Evolutionary conservation across 1,140 invertebrate genomes (phyloP), one percentile per base, ranked within the genome.

Genomic region (Agrypnia vestita): DNA sequence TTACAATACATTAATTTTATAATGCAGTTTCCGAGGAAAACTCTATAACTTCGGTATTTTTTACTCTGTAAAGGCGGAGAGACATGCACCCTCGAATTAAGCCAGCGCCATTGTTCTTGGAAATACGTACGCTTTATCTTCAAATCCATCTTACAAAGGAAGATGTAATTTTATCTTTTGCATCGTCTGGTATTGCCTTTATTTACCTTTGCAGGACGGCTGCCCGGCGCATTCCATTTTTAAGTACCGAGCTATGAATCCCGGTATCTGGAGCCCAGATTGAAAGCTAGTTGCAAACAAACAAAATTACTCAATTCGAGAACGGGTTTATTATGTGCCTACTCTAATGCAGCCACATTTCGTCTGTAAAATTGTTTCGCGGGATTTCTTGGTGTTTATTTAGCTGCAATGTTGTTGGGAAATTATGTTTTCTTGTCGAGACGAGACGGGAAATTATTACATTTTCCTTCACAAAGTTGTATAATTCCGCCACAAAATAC

Each of bases 271-370:
- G 53, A 6, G 11, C 7, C 55, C 21, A 59, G 15, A 59, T 59
- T 59, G 61, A 64, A 43, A 64, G 61, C 19, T 8, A 19, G 61
- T 19, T 35, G 19, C 25, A 35, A 25, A 64, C 61, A 64, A 64
- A 64, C 61, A 64, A 19, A 59, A 59, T 43, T n/a, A 64, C 61
- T 64, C 61, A 25, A 43, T 64, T 64, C 25, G 61, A 43, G 35
- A 15, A 19, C 61, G 25, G 25, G 61, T 44, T 64, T 64, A 64
- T 64, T 64, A 64, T 64, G 61, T 64, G 35, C 61, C 61, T 12
- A 3, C 35, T 25, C 61, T 64, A 64, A 64, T 64, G 61, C 19
- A 64, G 10, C 35, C 35, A 12, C 19, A 64, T 44, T 64, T n/a
- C 25, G 61, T 64, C 35, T 25, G 61, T 64, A 25, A 35, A 25